Evolutionary conservation across 1,140 invertebrate genomes (phyloP), one percentile per base, ranked within the genome.

Genomic region (Brachionus paranguensis): DNA sequence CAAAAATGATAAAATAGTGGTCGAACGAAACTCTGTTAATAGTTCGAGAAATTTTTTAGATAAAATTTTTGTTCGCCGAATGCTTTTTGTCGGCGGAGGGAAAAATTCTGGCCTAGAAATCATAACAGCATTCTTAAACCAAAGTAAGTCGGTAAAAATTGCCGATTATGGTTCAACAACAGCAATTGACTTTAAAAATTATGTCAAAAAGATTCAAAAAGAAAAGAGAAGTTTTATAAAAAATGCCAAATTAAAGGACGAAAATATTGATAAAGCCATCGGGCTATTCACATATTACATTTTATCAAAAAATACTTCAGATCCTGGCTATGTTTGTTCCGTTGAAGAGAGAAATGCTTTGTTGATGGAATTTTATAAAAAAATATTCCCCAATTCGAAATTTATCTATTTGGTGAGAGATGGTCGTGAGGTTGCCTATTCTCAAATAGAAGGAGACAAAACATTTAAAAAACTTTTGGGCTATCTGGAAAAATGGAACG

Each of bases 211-310:
- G 1, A n/a, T 68, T 17, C 12, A 68, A 29, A 68, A 29, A 6
- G n/a, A 11, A 68, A 68, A 68, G 33, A 1, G 5, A 6, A 68
- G 24, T 8, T 68, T 68, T 68, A 68, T 68, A 33, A 33, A 33
- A 41, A 68, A 41, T 68, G 65, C 65, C 27, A 41, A 41, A 33
- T n/a, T 68, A 8, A 12, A 68, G n/a, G 5, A 33, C 5, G 33
- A 33, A 68, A 68, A 74, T 74, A 43, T 74, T 10, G 41, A 74
- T 45, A 74, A 74, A 45, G 70, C 70, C n/a, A 74, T 74, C 17
- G 70, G 70, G 17, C 17, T 74, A 20, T 74, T 74, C 41, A 45
- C 41, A 43, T 74, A 24, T 74, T 74, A 74, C 41, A 74, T 74
- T 17, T n/a, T 74, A 17, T 24, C 33, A 43, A 74, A 41, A 17